These are phyloP conservation scores for Pluvianellus socialis DNA, from an alignment of 2,113 vertebrate genomes.

Conservation along the genomic window DNA sequence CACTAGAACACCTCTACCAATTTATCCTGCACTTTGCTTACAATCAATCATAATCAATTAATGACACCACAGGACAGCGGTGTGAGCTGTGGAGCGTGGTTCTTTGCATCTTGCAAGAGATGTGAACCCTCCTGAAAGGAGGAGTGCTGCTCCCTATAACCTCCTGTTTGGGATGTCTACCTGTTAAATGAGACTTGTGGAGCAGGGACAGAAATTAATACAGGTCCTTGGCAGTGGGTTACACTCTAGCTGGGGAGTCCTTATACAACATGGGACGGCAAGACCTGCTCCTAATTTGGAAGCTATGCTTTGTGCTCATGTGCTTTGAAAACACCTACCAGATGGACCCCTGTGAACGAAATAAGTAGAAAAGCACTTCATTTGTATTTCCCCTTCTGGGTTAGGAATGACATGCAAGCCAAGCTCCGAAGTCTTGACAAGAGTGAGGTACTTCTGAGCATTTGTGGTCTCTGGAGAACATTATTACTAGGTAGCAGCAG, in stretches of 20 bases:
- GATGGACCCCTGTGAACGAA: not conserved
- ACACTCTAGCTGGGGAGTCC: not conserved
- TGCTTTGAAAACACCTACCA: not conserved
- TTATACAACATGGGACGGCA: not conserved
- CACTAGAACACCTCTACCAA: fast-evolving
- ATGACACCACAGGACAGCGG: not conserved
- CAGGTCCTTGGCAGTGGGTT: not conserved
- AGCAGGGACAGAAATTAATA: not conserved
- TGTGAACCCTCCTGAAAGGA: not conserved
- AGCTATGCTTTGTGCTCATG: not conserved
- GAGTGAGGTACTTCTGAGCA: not conserved
- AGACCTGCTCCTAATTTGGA: not conserved
- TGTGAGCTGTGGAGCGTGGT: fast-evolving
- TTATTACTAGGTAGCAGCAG: not conserved
- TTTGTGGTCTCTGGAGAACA: not conserved
- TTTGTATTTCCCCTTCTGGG: not conserved
- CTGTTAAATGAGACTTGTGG: not conserved
- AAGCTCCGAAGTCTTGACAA: not conserved
- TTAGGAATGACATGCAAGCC: not conserved
- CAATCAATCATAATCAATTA: not conserved
- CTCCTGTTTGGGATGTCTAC: not conserved
- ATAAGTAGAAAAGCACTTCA: fast-evolving
- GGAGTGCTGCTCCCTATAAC: not conserved
- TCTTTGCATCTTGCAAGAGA: not conserved
- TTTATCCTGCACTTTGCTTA: not conserved